A percentile compares a stretch with the other conserved stretches of the same genome.
Evolutionary conservation across 2,888 invertebrate genomes (phyloP).

Genomic region (Ectropis crepuscularia): DNA sequence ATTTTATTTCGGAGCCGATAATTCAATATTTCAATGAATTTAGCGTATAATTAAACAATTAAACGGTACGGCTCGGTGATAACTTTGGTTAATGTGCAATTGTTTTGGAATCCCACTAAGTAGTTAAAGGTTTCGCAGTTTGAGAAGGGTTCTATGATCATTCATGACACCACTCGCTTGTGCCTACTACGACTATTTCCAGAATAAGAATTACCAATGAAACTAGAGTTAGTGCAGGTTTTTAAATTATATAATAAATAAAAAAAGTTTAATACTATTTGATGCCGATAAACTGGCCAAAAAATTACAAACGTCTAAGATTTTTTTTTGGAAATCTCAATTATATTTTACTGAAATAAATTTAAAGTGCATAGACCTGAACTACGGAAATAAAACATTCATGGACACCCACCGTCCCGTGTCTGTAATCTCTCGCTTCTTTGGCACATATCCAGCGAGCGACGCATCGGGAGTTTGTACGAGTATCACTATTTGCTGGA

Average conservation of each 20-base stretch:
- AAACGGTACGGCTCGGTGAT: neutral
- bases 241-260: neutral
- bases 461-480: conserved; percentile 38
- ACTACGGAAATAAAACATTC: conserved; percentile 13
- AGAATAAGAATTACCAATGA: too few relatives aligned
- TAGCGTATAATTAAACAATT: neutral
- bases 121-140: conserved; percentile 7
- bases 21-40: conserved; percentile 44
- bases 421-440: conserved; percentile 29
- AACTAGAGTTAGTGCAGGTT: too few relatives aligned
- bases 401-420: conserved; percentile 5
- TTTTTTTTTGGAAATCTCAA: too few relatives aligned
- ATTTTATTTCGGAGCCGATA: neutral
- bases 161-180: conserved; percentile 3
- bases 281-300: too few relatives aligned
- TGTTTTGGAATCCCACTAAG: conserved; percentile 17
- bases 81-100: conserved; percentile 15
- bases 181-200: neutral
- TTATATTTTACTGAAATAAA: neutral
- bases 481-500: conserved; percentile 51
- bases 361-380: conserved; percentile 3
- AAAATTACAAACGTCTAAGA: too few relatives aligned
- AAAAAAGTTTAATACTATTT: neutral
- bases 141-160: conserved; percentile 19
- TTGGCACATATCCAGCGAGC: conserved; percentile 44